Conservation (phyloP, 1,140 invertebrate species). For the Camponotus floridanus region DNA sequence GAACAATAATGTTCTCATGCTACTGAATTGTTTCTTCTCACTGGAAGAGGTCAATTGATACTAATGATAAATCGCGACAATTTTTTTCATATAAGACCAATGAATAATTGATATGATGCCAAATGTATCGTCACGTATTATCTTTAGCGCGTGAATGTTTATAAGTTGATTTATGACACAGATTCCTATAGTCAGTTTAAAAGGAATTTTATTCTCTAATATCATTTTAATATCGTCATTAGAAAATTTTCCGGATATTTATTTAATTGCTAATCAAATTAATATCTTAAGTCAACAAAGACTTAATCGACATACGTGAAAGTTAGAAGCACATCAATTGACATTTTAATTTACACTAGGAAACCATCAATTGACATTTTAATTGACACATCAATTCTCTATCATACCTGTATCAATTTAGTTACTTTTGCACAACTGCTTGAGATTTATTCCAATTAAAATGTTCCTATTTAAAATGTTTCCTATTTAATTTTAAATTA, state of each 20-base stretch:
- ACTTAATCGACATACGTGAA: not conserved
- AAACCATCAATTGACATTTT: slow-evolving; percentile 26
- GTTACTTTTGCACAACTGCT: not conserved
- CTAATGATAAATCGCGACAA: slow-evolving; percentile 2
- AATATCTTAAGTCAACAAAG: not conserved
- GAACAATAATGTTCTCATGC: not conserved
- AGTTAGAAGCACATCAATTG: slow-evolving; percentile 4
- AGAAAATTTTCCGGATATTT: slow-evolving; percentile 32
- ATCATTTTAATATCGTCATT: not conserved
- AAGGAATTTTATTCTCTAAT: not conserved
- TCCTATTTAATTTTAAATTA: not conserved
- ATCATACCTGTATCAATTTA: not conserved
- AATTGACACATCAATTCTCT: not conserved
- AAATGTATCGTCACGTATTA: not conserved
- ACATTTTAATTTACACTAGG: not conserved
- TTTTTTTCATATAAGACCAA: slow-evolving; percentile 2
- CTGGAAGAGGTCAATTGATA: not conserved
- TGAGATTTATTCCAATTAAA: not conserved
- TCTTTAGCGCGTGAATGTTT: not conserved
- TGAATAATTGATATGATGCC: slow-evolving; percentile 1
- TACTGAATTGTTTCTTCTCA: slow-evolving; percentile 12
- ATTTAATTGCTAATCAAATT: slow-evolving; percentile 18
- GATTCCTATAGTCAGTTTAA: not conserved
- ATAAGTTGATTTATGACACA: slow-evolving; percentile 12
- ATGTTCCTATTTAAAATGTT: not conserved